phyloP scores from a whole-genome alignment of 92 coral and sea anemone genomes.

The Siderastrea radians region DNA sequence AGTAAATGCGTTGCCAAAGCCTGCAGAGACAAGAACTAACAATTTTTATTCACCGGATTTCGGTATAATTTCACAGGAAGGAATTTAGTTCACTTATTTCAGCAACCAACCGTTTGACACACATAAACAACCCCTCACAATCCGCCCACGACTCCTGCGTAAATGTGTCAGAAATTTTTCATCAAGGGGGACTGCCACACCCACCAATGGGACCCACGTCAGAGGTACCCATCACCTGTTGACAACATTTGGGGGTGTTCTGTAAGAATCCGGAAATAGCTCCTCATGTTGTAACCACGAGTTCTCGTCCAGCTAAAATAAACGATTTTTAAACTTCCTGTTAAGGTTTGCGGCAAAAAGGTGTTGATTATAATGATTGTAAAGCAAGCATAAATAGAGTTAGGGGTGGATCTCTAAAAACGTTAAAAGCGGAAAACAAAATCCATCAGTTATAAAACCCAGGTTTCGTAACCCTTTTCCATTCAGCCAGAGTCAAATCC shows the following conservation, averaged over 20 bases:
- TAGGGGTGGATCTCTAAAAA: not conserved
- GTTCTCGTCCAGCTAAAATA: not conserved
- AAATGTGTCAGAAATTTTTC: conserved; percentile 24
- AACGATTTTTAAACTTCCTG: conserved; percentile 14
- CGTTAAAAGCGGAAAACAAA: not conserved
- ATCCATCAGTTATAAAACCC: not conserved
- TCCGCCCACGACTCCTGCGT: conserved; percentile 22
- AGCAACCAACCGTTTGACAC: conserved; percentile 29
- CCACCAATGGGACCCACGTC: conserved; percentile 36
- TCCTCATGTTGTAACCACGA: conserved; percentile 22
- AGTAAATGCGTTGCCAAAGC: not conserved
- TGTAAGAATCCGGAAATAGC: conserved; percentile 34
- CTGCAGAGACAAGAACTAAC: not conserved
- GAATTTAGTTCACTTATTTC: conserved; percentile 18
- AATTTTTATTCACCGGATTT: not conserved
- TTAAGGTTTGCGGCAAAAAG: not conserved
- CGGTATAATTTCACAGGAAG: conserved; percentile 23
- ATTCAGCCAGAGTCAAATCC: no score
- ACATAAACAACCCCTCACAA: conserved; percentile 15
- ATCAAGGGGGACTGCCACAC: conserved; percentile 25
- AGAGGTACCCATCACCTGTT: conserved; percentile 19
- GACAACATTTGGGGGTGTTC: not conserved
- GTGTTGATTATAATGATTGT: not conserved
- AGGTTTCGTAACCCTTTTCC: no score
- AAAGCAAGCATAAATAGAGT: not conserved